phyloP scores from a whole-genome alignment of 2,888 invertebrate genomes.

The Trachelus troglodyta region DNA sequence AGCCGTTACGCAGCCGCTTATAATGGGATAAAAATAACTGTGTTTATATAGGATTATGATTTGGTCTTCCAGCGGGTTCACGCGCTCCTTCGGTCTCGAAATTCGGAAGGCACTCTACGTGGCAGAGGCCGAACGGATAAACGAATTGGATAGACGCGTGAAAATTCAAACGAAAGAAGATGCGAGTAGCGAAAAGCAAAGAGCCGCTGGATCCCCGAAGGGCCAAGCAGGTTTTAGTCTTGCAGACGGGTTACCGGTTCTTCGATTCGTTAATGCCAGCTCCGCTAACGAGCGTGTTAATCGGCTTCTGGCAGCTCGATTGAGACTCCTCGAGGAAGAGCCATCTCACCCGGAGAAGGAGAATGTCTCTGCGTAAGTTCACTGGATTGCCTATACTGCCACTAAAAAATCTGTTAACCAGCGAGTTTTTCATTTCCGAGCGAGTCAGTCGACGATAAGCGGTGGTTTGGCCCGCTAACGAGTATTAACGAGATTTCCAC shows the following conservation, averaged over 20 bases:
- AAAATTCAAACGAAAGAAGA: background rate
- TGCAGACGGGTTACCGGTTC: conserved; percentile 9
- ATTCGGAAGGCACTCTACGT: background rate
- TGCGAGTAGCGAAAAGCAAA: background rate
- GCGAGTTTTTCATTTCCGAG: background rate
- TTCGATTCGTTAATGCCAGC: conserved; percentile 10
- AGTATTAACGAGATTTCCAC: conserved; percentile 36
- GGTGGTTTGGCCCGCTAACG: conserved; percentile 43
- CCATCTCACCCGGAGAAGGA: background rate
- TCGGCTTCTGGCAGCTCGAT: conserved; percentile 1
- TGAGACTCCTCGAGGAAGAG: conserved; percentile 6
- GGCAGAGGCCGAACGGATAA: background rate
- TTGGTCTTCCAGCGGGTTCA: conserved; percentile 23
- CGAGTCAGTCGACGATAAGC: conserved; percentile 18
- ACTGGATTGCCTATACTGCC: background rate
- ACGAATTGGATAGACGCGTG: background rate
- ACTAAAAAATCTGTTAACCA: background rate
- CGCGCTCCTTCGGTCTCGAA: background rate
- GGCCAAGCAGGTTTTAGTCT: background rate
- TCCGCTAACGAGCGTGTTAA: conserved; percentile 2
- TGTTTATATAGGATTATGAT: conserved; percentile 50
- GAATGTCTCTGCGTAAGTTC: background rate
- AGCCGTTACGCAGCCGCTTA: conserved; percentile 38
- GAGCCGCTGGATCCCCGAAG: background rate
- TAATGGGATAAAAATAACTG: conserved; percentile 53